These are phyloP conservation scores for Melanotaenia duboulayi DNA, from an alignment of 2,113 vertebrate species.

Conservation along the genomic window DNA sequence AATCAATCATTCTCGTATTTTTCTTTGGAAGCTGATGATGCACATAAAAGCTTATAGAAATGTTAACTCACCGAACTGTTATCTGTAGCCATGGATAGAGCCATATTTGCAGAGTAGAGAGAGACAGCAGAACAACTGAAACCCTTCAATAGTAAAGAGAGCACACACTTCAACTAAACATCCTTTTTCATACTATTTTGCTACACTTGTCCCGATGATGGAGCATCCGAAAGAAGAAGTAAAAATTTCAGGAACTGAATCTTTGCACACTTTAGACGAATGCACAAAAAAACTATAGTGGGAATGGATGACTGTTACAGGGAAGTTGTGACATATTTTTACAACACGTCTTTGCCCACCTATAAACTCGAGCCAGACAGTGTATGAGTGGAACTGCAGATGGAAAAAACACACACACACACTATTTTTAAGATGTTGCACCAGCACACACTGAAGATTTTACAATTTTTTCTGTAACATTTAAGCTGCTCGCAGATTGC, in stretches of 20 bases:
- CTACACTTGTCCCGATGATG: neutral
- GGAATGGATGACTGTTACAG: constrained; percentile 56
- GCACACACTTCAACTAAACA: constrained; percentile 1
- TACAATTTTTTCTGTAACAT: neutral
- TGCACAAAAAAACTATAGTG: constrained; percentile 30
- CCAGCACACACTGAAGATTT: neutral
- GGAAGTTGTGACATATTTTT: constrained; percentile 66
- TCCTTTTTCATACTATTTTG: constrained; percentile 12
- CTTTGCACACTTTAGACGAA: constrained; percentile 37
- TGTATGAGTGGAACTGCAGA: constrained; percentile 8
- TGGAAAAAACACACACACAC: constrained; percentile 12
- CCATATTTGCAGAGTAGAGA: constrained; percentile 49
- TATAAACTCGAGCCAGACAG: constrained; percentile 26
- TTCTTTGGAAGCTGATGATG: neutral
- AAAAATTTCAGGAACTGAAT: constrained; percentile 65
- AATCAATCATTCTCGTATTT: neutral
- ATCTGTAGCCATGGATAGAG: neutral
- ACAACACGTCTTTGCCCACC: constrained; percentile 12
- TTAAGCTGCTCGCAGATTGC: neutral
- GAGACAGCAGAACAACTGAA: constrained; percentile 36
- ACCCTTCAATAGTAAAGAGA: constrained; percentile 30
- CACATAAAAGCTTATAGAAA: neutral
- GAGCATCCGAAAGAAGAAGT: constrained; percentile 73
- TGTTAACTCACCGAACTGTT: constrained; percentile 57
- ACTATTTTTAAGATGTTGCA: constrained; percentile 6